Evolutionary conservation across 2,113 vertebrate species (phyloP).

Genomic region (Pardalotus punctatus): DNA sequence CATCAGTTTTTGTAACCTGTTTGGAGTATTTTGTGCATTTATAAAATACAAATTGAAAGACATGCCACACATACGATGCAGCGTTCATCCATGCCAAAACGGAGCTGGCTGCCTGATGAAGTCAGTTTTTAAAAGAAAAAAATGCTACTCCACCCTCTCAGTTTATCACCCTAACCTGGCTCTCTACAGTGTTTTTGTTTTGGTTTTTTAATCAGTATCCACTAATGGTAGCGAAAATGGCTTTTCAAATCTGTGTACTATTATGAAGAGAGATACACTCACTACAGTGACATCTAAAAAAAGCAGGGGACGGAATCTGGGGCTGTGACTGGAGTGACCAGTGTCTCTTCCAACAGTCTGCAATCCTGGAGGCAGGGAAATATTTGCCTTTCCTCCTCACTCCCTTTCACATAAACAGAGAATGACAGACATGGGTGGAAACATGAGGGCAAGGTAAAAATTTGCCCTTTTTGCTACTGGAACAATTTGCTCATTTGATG

Average conservation of each 20-base stretch:
- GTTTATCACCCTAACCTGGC: background rate
- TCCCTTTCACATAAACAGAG: background rate
- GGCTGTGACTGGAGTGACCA: background rate
- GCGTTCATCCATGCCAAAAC: background rate
- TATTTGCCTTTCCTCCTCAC: background rate
- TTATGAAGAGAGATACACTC: background rate
- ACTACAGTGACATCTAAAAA: background rate
- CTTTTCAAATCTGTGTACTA: background rate
- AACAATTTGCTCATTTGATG: background rate
- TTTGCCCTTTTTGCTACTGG: background rate
- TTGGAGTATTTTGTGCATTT: background rate
- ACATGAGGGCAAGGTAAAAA: slow-evolving; percentile 7
- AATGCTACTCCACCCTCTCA: background rate
- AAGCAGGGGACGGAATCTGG: background rate
- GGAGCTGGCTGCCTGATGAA: background rate
- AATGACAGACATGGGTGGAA: background rate
- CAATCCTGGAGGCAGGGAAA: background rate
- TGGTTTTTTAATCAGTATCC: background rate
- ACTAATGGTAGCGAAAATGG: background rate
- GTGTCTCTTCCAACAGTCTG: background rate
- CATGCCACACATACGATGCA: fast-evolving
- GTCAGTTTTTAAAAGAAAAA: background rate
- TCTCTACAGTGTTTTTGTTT: background rate
- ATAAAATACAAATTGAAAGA: background rate
- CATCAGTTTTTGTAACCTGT: background rate